Base-by-base conservation (phyloP, 2,888 invertebrate species). In the Latrodectus hesperus region DNA sequence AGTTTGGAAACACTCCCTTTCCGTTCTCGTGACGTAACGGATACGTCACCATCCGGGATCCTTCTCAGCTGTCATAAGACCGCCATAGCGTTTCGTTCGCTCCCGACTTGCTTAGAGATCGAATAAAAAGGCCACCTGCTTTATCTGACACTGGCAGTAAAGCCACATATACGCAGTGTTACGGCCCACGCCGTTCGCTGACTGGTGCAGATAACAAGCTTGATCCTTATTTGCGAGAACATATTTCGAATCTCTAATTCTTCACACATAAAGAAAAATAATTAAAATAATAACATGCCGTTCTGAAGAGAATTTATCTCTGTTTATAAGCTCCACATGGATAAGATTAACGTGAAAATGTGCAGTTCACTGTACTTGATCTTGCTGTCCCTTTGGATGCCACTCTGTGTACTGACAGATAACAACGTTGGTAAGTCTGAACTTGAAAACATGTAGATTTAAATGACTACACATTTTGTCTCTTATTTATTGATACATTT, bases 41-140 rank as follows among this genome's bases (percentile, higher is more conserved):
- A 26, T 51, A 87, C 86, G 86, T 87, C 86, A 87, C 52, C 86
- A 87, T 87, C 86, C 86, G 86, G 86, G 86, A 76, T 72, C 73
- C 81, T 81, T 73, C 81, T 87, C 86, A 87, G 81, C 86, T 87
- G 86, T 87, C 86, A 87, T 82, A 87, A 77, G 81, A 81, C 86
- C 86, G 86, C 86, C 86, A 87, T 87, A 73, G 81, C 81, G 75
- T 74, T 87, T 53, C 76, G 72, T 73, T 77, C 81, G 71, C 74
- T 77, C 22, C 60, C 67, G 71, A 64, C 64, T 81, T 73, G 78
- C 79, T 80, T 81, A 60, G 65, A 38, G 76, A 87, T 87, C 64
- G 78, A 84, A 71, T 84, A 73, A 82, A 84, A 85, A 71, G 81
- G 72, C 81, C 86, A 87, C 86, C 86, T 87, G 84, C 84, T 73